phyloP scores from a whole-genome alignment of 2,888 invertebrate genomes.

The Dasypogon diadema region DNA sequence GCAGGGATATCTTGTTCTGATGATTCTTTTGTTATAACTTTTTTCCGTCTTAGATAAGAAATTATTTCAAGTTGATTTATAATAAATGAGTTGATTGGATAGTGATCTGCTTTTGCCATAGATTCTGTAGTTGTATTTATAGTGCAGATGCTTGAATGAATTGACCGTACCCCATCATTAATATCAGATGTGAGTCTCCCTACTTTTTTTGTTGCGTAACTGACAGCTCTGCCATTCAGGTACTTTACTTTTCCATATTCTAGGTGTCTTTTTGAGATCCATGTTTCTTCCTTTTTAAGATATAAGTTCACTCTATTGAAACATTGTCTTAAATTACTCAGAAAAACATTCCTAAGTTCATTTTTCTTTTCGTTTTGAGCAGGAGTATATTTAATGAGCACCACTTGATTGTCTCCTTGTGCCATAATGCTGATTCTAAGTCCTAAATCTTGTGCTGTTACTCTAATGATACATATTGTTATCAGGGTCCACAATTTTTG shows the following conservation, averaged over 20 bases:
- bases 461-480: not conserved
- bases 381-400: not conserved
- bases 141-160: not conserved
- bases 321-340: not conserved
- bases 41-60: too few relatives aligned
- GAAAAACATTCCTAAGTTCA: not conserved
- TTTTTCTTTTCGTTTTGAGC: not conserved
- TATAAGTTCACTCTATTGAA: not conserved
- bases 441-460: not conserved
- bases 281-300: not conserved
- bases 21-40: not conserved
- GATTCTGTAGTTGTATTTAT: not conserved
- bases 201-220: not conserved
- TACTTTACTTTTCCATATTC: not conserved
- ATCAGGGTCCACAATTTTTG: not conserved
- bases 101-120: not conserved
- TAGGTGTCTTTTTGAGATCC: not conserved
- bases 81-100: too few relatives aligned
- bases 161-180: not conserved
- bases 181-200: not conserved
- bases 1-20: too few relatives aligned
- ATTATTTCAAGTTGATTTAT: too few relatives aligned
- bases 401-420: not conserved
- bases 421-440: not conserved
- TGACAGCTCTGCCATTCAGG: not conserved